Conservation (phyloP, 2,888 invertebrate species). For the Flexamia atlantica region DNA sequence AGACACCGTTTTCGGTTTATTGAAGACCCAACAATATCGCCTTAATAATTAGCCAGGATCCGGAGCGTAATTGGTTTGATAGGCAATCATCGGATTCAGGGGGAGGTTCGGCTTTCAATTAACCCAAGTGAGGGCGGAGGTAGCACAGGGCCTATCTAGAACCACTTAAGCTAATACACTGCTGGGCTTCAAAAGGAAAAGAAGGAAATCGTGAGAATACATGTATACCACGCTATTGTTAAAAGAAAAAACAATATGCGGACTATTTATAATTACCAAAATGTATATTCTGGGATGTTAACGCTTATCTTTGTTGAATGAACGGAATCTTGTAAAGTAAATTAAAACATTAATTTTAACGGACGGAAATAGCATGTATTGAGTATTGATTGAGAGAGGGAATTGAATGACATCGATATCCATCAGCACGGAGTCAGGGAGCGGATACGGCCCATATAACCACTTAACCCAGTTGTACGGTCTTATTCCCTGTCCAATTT, state of each 20-base stretch:
- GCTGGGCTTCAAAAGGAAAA: too few species aligned
- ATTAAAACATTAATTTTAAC: too few species aligned
- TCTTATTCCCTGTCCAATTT: slow-evolving; percentile 2
- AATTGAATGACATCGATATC: neutral
- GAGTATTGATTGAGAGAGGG: neutral
- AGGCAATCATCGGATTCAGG: neutral
- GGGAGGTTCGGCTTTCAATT: neutral
- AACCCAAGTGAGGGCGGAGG: neutral
- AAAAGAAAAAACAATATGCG: too few species aligned
- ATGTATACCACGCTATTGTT: too few species aligned
- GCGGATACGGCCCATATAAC: neutral
- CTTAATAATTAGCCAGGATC: neutral
- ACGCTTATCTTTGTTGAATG: too few species aligned
- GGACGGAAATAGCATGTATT: neutral
- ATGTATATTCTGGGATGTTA: too few species aligned
- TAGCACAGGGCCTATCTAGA: neutral
- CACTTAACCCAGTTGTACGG: neutral
- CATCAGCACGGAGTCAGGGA: neutral
- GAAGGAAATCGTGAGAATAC: too few species aligned
- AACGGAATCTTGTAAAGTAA: too few species aligned
- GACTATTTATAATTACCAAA: too few species aligned
- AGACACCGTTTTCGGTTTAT: neutral
- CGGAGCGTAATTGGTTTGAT: neutral
- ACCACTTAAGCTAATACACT: neutral
- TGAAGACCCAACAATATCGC: neutral